Conservation (phyloP, 2,888 invertebrate species). For the Dichetophora obliterata region DNA sequence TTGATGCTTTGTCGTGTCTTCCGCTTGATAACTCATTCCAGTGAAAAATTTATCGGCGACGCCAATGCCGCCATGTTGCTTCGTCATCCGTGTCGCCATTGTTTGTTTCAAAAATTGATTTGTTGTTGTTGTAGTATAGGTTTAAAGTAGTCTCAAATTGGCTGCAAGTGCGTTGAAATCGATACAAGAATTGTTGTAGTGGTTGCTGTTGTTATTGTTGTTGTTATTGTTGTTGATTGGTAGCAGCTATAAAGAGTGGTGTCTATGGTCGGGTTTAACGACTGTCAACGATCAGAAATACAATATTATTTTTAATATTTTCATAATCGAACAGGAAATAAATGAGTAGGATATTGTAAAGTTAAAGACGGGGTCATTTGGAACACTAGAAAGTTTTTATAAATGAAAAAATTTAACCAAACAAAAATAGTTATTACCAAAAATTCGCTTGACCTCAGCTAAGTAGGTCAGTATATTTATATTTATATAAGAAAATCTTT, state of each 20-base stretch:
- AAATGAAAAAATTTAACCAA: too few relatives aligned
- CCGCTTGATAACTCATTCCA: background rate
- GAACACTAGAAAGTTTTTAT: background rate
- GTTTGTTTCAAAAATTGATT: constrained; percentile 60
- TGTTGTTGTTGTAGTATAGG: constrained; percentile 42
- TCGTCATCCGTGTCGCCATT: constrained; percentile 51
- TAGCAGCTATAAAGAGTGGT: too few relatives aligned
- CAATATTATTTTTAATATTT: too few relatives aligned
- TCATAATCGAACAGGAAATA: background rate
- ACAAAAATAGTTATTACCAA: too few relatives aligned
- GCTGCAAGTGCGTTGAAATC: constrained; percentile 17
- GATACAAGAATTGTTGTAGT: background rate
- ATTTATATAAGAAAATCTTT: too few relatives aligned
- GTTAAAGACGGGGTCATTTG: background rate
- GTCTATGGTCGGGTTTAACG: too few relatives aligned
- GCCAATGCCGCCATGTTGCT: constrained; percentile 34
- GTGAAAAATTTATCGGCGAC: background rate
- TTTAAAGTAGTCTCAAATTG: background rate
- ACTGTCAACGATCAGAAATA: too few relatives aligned
- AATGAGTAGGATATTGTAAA: background rate
- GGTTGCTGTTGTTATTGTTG: too few relatives aligned
- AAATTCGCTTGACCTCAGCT: too few relatives aligned
- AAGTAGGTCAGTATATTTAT: too few relatives aligned
- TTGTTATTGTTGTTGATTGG: background rate
- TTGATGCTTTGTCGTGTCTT: background rate